phyloP scores from a whole-genome alignment of 2,113 vertebrate genomes.

The Cochlearius cochlearius region DNA sequence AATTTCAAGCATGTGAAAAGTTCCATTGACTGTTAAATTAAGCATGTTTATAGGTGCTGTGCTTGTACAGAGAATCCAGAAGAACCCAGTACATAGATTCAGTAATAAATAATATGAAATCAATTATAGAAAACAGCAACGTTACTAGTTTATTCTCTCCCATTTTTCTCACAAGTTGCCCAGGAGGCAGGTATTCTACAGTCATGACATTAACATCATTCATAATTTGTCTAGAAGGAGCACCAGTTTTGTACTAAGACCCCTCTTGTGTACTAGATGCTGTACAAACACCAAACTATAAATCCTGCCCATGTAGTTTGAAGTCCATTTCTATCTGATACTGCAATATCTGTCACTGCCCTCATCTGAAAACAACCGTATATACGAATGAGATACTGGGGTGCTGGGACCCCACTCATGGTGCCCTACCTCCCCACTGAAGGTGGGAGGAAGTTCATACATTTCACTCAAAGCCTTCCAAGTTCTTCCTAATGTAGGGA shows the following conservation, averaged over 20 bases:
- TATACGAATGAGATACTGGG: neutral
- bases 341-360: neutral
- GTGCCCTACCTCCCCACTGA: neutral
- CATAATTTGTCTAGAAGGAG: neutral
- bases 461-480: neutral
- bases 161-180: neutral
- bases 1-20: neutral
- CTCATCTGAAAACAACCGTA: neutral
- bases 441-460: neutral
- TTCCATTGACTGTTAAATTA: neutral
- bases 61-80: neutral
- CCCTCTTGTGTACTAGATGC: neutral
- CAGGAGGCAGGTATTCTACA: neutral
- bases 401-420: neutral
- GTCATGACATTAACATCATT: neutral
- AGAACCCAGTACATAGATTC: neutral
- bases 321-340: neutral
- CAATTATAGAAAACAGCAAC: neutral
- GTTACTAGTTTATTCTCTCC: neutral
- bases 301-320: neutral
- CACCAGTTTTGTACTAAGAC: accelerated
- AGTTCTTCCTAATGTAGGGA: neutral
- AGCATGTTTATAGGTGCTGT: neutral
- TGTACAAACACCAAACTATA: neutral
- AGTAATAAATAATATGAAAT: neutral